These are phyloP conservation scores for Neogobius melanostomus DNA, from an alignment of 2,113 vertebrate genomes.

Conservation along the genomic window DNA sequence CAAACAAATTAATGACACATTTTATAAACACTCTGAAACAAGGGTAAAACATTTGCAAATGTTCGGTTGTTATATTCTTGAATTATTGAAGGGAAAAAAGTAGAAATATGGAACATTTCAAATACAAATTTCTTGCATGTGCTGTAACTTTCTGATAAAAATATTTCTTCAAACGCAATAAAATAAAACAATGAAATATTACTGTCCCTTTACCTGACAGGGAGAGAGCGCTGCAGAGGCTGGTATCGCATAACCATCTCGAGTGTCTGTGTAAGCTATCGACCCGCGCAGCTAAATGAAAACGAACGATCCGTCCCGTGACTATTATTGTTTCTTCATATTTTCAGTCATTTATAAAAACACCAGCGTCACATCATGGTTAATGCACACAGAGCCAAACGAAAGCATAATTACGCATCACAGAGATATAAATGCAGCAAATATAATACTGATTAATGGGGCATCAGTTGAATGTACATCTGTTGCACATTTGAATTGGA, in stretches of 20 bases:
- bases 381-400: constrained; percentile 35
- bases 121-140: no score
- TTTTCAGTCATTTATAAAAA: constrained; percentile 37
- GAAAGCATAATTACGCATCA: constrained; percentile 47
- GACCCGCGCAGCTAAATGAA: constrained; percentile 19
- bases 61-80: no score
- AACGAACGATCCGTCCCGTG: constrained; percentile 18
- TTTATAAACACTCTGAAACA: no score
- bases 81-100: no score
- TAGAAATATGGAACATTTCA: no score
- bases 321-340: constrained; percentile 33
- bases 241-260: constrained; percentile 36
- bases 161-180: not conserved
- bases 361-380: constrained; percentile 21
- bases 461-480: constrained; percentile 48
- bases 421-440: constrained; percentile 31
- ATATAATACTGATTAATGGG: constrained; percentile 52
- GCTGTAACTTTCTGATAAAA: no score
- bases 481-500: constrained; percentile 34
- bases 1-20: no score
- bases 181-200: not conserved
- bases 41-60: no score
- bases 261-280: constrained; percentile 18
- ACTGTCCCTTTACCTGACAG: constrained; percentile 11
- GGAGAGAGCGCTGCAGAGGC: constrained; percentile 38